Base-by-base conservation (phyloP, 2,113 vertebrate species). In the Pandion haliaetus region DNA sequence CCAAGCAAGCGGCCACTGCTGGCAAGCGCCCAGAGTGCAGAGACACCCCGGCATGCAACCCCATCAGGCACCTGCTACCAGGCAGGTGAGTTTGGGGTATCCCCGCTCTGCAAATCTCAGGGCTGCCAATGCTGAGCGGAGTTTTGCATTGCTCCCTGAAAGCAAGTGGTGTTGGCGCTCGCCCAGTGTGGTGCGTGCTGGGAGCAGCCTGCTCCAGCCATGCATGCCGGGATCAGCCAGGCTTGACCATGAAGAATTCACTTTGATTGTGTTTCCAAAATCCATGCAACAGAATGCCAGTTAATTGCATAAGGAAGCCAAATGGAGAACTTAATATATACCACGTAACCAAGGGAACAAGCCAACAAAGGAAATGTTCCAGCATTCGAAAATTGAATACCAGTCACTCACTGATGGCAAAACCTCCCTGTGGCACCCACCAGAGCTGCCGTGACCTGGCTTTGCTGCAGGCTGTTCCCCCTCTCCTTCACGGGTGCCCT, bases 321-420 rank as follows among this genome's bases (percentile, higher is more conserved):
- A 93, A 93, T 3, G 71, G 85, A 82, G 88, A 90, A 92, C 96
- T 92, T 86, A 94, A 95, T 94, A 94, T 92, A 93, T 78, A 95
- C 63, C 94, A 81, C 0, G 96, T 97, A 96, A 96, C 96, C 92
- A 97, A 97, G 97, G 96, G 88, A 96, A 97, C 96, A 1, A 90
- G 82, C 82, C 88, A 83, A 90, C 92, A 90, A 93, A 92, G 92
- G 45, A 52, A 95, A 62, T 5, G 32, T 80, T 96, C 78, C 84
- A 85, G 87, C 0, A 1, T 32, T 0, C 2, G 82, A 69, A 91
- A 88, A 90, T 26, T 49, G 74, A 94, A 77, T 45, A 86, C 47
- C 74, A 92, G 88, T 83, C 88, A 73, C 71, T 81, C 6, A 14
- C 50, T 47, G 88, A 93, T 0, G 8, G 88, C 67, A 92, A 77